Percentiles rank a stretch among this genome's conserved stretches.
Conservation (phyloP, 2,797 vertebrate species). For the Megalops cyprinoides region DNA sequence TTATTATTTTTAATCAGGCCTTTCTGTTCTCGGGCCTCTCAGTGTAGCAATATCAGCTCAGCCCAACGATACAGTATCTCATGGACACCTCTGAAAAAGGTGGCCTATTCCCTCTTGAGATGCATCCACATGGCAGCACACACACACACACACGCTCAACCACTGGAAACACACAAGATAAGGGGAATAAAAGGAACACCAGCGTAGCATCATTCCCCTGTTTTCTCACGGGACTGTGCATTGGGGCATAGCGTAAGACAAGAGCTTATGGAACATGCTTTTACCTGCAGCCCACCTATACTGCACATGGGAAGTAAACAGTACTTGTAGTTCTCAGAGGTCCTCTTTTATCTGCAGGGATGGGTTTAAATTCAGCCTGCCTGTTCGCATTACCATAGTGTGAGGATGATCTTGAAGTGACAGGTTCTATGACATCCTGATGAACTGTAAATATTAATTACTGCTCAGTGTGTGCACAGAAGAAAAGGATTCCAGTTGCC, state of each 20-base stretch:
- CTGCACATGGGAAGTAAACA: background rate
- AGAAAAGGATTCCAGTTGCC: background rate
- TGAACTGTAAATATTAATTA: slow-evolving; percentile 26
- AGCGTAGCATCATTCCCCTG: background rate
- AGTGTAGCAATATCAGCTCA: slow-evolving; percentile 9
- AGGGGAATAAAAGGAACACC: background rate
- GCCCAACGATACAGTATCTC: slow-evolving; percentile 28
- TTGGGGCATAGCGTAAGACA: background rate
- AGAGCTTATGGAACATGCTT: background rate
- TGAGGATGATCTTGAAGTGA: slow-evolving; percentile 3
- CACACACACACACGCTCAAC: background rate
- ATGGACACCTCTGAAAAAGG: slow-evolving; percentile 4
- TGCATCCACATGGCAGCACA: slow-evolving; percentile 22
- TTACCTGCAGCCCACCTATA: slow-evolving; percentile 3
- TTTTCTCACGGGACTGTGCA: background rate
- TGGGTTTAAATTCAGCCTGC: background rate
- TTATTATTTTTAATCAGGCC: slow-evolving; percentile 26
- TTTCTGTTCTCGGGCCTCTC: slow-evolving; percentile 37
- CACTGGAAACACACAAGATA: background rate
- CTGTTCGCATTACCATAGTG: background rate
- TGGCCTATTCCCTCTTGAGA: slow-evolving; percentile 31
- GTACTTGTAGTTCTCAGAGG: too few species aligned
- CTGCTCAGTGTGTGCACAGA: background rate
- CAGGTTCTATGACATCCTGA: background rate
- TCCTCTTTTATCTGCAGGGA: background rate